Percentiles rank a stretch among this genome's conserved stretches.
Evolutionary conservation across 1,140 invertebrate genomes (phyloP).

Genomic region (Pseudomyrmex dendroicus): DNA sequence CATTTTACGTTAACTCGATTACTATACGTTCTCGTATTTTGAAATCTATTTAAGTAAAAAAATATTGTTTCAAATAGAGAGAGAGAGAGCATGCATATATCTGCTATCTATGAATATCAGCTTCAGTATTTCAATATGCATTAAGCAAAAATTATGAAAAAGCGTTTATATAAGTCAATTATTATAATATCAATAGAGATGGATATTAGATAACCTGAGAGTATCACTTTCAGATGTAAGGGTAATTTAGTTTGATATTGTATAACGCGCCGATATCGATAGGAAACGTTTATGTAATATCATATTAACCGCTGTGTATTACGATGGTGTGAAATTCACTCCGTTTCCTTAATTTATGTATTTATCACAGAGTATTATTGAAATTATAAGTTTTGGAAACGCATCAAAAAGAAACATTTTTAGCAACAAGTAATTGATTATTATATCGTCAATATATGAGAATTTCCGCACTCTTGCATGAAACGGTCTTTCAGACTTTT

Average conservation of each 20-base stretch:
- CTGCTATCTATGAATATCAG: background rate
- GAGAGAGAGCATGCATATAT: background rate
- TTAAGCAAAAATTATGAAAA: background rate
- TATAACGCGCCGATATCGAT: slow-evolving; percentile 13
- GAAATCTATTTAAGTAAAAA: background rate
- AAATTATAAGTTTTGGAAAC: background rate
- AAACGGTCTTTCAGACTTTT: slow-evolving; percentile 52
- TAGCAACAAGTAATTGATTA: background rate
- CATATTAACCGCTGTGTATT: slow-evolving; percentile 11
- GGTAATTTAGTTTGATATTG: background rate
- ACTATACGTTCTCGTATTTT: background rate
- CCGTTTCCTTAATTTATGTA: background rate
- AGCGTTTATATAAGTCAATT: slow-evolving; percentile 37
- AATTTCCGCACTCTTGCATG: slow-evolving; percentile 8
- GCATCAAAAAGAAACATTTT: background rate
- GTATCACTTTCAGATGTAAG: background rate
- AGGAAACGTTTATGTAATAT: slow-evolving; percentile 23
- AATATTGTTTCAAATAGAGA: background rate
- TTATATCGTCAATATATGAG: background rate
- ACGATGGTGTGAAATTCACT: background rate
- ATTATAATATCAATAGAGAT: background rate
- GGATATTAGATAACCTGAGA: slow-evolving; percentile 6
- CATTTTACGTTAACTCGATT: background rate
- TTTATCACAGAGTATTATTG: background rate
- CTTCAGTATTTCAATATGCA: background rate